Conservation (phyloP, 30 jellyfish, hydroid and myxozoan species). For the Phacellophora camtschatica region DNA sequence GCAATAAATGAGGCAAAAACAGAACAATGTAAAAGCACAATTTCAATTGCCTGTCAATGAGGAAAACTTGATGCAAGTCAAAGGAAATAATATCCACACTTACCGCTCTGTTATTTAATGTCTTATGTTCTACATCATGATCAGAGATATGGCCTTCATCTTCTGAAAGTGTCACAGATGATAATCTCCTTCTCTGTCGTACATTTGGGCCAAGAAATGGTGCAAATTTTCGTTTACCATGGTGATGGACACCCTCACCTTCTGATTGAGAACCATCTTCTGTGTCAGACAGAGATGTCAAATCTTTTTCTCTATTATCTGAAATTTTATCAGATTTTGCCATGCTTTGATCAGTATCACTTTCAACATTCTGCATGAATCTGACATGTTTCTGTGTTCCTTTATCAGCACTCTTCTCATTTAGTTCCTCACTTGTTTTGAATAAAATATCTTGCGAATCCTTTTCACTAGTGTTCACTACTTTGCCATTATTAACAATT, state of each 20-base stretch:
- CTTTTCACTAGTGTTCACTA: not conserved
- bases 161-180: constrained; percentile 38
- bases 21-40: no score
- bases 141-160: constrained; percentile 59
- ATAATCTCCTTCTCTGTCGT: constrained; percentile 57
- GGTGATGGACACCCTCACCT: constrained; percentile 57
- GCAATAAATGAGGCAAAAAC: no score
- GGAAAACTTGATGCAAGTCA: no score
- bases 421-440: not conserved
- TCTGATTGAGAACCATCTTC: constrained; percentile 70
- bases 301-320: not conserved
- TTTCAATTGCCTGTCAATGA: no score
- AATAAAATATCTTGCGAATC: not conserved
- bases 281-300: constrained; percentile 10
- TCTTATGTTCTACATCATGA: not conserved
- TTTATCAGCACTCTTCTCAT: not conserved
- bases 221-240: constrained; percentile 32
- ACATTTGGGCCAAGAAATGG: constrained; percentile 69
- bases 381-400: not conserved
- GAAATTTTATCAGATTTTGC: not conserved
- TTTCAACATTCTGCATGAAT: not conserved
- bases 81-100: no score
- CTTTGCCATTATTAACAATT: no score
- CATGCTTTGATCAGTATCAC: not conserved
- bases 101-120: no score